Evolutionary conservation across 2,888 invertebrate genomes (phyloP), one percentile per base, ranked within the genome.

Genomic region (Drosophila ustulata): DNA sequence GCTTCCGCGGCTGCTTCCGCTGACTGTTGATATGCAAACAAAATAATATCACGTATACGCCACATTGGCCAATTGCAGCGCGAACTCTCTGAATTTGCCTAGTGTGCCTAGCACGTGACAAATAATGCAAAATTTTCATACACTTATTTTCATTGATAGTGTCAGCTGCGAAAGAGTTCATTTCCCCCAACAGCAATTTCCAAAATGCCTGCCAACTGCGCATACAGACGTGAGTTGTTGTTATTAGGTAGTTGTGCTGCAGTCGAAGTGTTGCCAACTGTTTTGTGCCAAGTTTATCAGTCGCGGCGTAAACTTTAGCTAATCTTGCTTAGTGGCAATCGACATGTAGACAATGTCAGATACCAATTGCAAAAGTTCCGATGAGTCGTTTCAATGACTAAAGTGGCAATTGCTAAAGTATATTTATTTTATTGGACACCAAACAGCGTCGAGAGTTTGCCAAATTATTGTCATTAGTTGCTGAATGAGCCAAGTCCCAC

Each of bases 381-480:
- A 70, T 74, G 79, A 81, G 70, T 76, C 76, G 80, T 76, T 85
- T 69, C 80, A 82, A 71, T 71, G 86, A 82, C 88, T 81, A 68
- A 82, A 82, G 88, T 76, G 78, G 64, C 75, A 78, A 78, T 74
- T 61, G 71, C 70, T 67, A 55, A 71, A 88, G 88, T 88, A 80
- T 82, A 88, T 83, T 83, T 83, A 83, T 83, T 83, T 83, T 88
- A 82, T 82, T 88, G 86, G 70, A 57, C 75, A 63, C 59, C 72
- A 78, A 78, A 75, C 68, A 73, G 66, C 72, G 75, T 47, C 67
- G 66, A 87, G 82, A 82, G 82, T 79, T 80, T 68, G 74, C 83
- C 88, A 85, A 88, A 88, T 83, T 88, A 83, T 83, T 86, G 86
- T 72, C 82, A 83, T 88, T 88, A 88, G 83, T 79, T 75, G 51